phyloP scores from a whole-genome alignment of 2,888 invertebrate genomes.

The Ophion obscuratus region DNA sequence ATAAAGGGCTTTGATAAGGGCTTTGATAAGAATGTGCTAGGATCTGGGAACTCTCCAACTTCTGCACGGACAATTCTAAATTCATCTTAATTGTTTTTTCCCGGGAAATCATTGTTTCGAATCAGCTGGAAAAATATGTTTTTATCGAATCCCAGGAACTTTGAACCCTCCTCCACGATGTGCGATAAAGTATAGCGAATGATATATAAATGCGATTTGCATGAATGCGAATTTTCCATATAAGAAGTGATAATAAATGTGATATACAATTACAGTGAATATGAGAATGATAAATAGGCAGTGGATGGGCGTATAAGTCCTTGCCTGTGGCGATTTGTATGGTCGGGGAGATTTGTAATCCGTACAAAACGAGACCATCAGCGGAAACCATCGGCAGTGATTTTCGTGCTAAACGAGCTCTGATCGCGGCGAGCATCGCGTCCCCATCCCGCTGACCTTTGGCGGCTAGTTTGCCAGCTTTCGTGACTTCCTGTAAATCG shows the following conservation, averaged over 20 bases:
- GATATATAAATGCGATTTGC: too few species aligned
- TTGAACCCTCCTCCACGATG: too few species aligned
- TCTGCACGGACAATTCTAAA: too few species aligned
- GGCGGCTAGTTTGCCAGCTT: constrained; percentile 87
- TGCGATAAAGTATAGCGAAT: too few species aligned
- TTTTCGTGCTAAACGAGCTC: constrained; percentile 90
- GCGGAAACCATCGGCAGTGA: constrained; percentile 89
- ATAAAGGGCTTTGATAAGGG: too few species aligned
- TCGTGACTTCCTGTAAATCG: constrained; percentile 84
- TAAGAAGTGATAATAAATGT: not conserved
- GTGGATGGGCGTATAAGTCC: not conserved
- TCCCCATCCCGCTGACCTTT: constrained; percentile 86
- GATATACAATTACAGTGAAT: not conserved
- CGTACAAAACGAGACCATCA: constrained; percentile 91
- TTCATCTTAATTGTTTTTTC: too few species aligned
- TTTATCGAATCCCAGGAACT: too few species aligned
- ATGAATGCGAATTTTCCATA: too few species aligned
- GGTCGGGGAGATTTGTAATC: constrained; percentile 86
- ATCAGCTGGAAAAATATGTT: too few species aligned
- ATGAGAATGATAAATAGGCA: not conserved
- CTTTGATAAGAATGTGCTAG: too few species aligned
- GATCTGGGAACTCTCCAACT: too few species aligned
- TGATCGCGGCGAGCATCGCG: constrained; percentile 87
- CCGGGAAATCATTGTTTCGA: too few species aligned
- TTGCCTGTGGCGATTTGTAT: constrained; percentile 78